A percentile compares a stretch with the other conserved stretches of the same genome.
These are phyloP conservation scores for Carcharodon carcharias DNA, from an alignment of 2,797 vertebrate species.

Conservation along the genomic window DNA sequence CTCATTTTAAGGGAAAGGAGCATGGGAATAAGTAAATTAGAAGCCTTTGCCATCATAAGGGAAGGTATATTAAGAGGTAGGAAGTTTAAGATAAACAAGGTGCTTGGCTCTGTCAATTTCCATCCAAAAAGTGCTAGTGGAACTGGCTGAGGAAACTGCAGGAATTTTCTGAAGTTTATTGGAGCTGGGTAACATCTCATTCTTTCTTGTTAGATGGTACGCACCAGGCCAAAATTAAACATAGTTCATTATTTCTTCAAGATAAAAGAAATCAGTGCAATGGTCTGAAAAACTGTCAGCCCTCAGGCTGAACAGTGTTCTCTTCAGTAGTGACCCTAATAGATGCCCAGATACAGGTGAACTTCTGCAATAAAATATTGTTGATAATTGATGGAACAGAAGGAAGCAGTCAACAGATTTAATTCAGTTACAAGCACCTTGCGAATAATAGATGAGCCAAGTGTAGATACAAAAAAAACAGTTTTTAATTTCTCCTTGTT, in stretches of 20 bases:
- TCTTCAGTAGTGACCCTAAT: neutral
- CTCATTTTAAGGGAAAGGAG: neutral
- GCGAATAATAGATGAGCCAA: neutral
- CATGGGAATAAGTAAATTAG: neutral
- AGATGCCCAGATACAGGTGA: neutral
- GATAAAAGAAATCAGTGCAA: neutral
- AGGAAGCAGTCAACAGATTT: neutral
- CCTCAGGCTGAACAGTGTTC: neutral
- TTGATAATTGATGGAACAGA: neutral
- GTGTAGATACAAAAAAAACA: too few relatives aligned
- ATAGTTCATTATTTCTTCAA: neutral
- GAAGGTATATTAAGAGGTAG: neutral
- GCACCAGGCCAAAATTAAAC: neutral
- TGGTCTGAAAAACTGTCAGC: neutral
- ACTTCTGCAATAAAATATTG: neutral
- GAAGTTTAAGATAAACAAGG: neutral
- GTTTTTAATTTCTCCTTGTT: too few relatives aligned
- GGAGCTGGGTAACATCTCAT: neutral
- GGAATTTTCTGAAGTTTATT: neutral
- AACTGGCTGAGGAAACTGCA: neutral
- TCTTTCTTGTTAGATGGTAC: neutral
- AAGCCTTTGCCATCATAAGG: neutral
- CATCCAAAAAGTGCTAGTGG: neutral
- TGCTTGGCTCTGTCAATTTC: neutral
- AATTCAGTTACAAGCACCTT: neutral